Evolutionary conservation across 1,140 invertebrate species (phyloP), one percentile per base, ranked within the genome.

Genomic region (Platorchestia sp.): DNA sequence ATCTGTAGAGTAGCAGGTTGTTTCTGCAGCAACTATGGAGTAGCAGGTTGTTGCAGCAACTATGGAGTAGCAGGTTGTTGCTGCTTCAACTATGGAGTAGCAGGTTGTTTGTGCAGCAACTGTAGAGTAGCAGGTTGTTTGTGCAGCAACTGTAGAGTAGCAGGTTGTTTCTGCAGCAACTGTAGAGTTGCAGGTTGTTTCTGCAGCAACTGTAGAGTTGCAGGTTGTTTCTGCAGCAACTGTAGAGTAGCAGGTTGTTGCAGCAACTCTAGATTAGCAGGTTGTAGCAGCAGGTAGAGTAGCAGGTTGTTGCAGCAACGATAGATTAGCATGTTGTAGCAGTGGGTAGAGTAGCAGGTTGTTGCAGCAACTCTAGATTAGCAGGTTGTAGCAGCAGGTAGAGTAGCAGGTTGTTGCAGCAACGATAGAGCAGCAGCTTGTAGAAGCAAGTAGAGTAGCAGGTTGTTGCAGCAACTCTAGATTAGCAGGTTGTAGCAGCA

Each of bases 401-500:
- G n/a, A n/a, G n/a, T n/a, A n/a, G n/a, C n/a, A n/a, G n/a, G n/a
- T n/a, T n/a, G n/a, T n/a, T n/a, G n/a, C n/a, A n/a, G n/a, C 59
- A 22, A 75, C 1, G 14, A 27, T 75, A 36, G 14, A 22, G 59
- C 36, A 10, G 27, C 59, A 75, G 7, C 14, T 22, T 22, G 59
- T 75, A 3, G 59, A n/a, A n/a, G n/a, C n/a, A n/a, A n/a, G n/a
- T n/a, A n/a, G n/a, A n/a, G n/a, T 75, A 22, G 14, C 95, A 47
- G 95, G 95, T 53, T 95, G 87, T 53, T 95, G 96, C 27, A 96
- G 96, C 75, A 96, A 96, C 45, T 96, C 96, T 1, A 96, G 96
- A 47, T 96, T 96, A 53, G 95, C 95, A 40, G 95, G 96, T 86
- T 96, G 96, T 16, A 96, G 96, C 86, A 96, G 96, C 91, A 96